phyloP scores from a whole-genome alignment of 2,797 vertebrate species.

The Pteropus rufus region DNA sequence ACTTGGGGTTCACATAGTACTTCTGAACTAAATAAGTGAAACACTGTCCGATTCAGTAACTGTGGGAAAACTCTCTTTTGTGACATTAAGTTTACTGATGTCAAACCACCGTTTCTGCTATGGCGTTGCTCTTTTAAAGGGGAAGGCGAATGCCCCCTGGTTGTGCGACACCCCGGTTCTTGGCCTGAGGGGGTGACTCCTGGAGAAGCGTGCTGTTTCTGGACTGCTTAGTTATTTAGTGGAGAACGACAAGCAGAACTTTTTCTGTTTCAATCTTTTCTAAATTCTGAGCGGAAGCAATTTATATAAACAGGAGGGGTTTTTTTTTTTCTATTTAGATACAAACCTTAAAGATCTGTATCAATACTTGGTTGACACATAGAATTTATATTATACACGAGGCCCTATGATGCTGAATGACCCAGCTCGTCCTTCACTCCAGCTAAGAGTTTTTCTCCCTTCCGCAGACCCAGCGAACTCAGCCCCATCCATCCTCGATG shows the following conservation, averaged over 20 bases:
- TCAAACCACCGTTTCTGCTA: not conserved
- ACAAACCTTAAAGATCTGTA: not conserved
- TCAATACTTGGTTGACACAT: too few relatives aligned
- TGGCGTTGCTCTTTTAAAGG: not conserved
- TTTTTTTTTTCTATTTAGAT: not conserved
- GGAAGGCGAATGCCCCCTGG: not conserved
- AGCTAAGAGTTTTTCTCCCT: not conserved
- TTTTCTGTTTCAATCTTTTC: not conserved
- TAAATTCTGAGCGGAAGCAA: not conserved
- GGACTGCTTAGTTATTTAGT: not conserved
- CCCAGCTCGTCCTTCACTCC: not conserved
- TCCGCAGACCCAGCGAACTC: slow-evolving; percentile 94
- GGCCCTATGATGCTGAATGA: not conserved
- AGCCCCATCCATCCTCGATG: slow-evolving; percentile 96
- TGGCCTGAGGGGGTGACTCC: not conserved
- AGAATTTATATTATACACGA: not conserved
- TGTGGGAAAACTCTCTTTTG: not conserved
- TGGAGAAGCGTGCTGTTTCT: not conserved
- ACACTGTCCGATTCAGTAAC: not conserved
- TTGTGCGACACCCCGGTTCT: not conserved
- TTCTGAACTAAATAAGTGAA: not conserved
- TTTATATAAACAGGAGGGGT: not conserved
- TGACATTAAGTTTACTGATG: not conserved
- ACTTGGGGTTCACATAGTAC: not conserved
- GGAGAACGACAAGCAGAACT: not conserved